Evolutionary conservation across 2,797 vertebrate species (phyloP).

Genomic region (Uromys caudimaculatus): DNA sequence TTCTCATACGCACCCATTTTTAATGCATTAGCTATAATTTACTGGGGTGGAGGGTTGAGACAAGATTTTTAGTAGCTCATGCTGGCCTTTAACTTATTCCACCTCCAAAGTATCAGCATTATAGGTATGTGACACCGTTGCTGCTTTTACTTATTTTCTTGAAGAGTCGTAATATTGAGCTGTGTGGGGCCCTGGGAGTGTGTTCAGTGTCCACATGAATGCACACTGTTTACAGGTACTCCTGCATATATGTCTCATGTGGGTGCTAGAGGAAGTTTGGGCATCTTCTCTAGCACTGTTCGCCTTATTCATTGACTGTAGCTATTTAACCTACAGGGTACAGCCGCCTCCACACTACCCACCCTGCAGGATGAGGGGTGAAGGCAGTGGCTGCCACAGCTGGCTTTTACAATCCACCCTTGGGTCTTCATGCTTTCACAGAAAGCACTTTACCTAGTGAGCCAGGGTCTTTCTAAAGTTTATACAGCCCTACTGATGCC

Average conservation of each 20-base stretch:
- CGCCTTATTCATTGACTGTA: background rate
- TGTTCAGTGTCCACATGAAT: background rate
- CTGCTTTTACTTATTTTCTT: background rate
- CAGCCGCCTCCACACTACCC: background rate
- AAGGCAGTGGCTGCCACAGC: background rate
- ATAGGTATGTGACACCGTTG: background rate
- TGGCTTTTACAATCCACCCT: background rate
- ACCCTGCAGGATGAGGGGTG: background rate
- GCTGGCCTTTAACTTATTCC: background rate
- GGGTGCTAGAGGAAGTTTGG: background rate
- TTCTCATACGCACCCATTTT: constrained; percentile 52
- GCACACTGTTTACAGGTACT: no score
- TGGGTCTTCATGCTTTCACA: background rate
- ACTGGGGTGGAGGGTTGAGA: background rate
- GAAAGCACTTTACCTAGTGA: background rate
- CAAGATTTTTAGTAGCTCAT: background rate
- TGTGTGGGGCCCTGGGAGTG: background rate
- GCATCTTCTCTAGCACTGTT: background rate
- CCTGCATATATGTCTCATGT: background rate
- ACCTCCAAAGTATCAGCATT: background rate
- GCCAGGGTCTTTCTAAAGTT: background rate
- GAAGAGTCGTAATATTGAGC: background rate
- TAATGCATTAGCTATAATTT: constrained; percentile 25
- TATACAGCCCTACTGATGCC: background rate
- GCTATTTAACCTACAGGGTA: background rate